Conservation (phyloP, 2,797 vertebrate species). For the Malacoraja senta region DNA sequence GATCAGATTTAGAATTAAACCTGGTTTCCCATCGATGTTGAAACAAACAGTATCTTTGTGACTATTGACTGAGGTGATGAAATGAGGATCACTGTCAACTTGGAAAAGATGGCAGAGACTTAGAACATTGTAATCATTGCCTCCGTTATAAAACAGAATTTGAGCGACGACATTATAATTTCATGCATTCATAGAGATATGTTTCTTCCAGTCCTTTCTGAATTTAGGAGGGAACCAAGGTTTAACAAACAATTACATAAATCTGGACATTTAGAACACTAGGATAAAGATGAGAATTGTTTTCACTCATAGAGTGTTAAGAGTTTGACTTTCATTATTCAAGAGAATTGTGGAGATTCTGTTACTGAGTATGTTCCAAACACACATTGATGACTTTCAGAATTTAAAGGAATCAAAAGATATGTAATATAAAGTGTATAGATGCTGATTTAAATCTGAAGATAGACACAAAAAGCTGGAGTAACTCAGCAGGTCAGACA, state of each 20-base stretch:
- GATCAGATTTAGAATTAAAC: conserved; percentile 62
- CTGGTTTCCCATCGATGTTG: conserved; percentile 58
- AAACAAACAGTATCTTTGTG: conserved; percentile 66
- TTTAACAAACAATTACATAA: neutral
- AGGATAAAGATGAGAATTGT: no score
- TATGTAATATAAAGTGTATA: no score
- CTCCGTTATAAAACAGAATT: neutral
- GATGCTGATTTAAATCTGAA: no score
- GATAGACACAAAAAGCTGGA: no score
- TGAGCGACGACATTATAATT: neutral
- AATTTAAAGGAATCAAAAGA: no score
- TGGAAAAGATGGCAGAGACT: conserved; percentile 40
- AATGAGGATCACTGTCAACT: conserved; percentile 77
- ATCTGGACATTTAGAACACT: no score
- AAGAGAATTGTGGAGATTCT: no score
- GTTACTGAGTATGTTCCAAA: no score
- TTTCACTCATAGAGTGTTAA: no score
- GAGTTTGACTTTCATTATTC: no score
- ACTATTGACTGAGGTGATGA: conserved; percentile 62
- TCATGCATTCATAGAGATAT: neutral
- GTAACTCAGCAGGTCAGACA: no score
- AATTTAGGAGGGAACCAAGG: neutral
- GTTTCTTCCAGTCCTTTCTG: neutral
- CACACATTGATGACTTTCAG: no score
- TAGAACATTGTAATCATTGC: neutral